These are phyloP conservation scores for Borostomias antarcticus DNA, from an alignment of 2,797 vertebrate genomes.

Conservation along the genomic window DNA sequence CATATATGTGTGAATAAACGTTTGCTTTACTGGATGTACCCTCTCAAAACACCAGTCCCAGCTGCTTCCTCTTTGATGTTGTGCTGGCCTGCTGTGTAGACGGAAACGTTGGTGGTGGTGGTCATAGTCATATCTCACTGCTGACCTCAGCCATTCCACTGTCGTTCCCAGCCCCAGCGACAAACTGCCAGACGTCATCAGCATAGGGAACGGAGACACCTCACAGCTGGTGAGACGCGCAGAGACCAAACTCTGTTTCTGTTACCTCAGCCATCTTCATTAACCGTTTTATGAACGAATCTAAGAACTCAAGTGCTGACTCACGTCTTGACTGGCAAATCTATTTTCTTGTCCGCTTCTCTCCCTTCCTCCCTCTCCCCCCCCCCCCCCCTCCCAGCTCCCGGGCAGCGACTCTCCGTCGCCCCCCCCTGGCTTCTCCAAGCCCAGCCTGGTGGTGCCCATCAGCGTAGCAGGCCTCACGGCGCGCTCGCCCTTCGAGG, in stretches of 20 bases:
- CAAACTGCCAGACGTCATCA: constrained; percentile 87
- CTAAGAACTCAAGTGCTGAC: too few relatives aligned
- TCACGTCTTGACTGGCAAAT: too few relatives aligned
- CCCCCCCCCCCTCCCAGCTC: constrained; percentile 72
- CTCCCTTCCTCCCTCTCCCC: background rate
- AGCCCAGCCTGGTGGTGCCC: constrained; percentile 90
- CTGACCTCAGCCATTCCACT: background rate
- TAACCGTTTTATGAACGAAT: too few relatives aligned
- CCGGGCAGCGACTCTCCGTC: constrained; percentile 93
- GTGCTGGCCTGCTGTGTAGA: background rate
- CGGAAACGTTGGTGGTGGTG: background rate
- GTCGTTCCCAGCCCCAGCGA: constrained; percentile 78
- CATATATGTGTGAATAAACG: too few relatives aligned
- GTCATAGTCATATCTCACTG: background rate
- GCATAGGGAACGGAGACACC: constrained; percentile 89
- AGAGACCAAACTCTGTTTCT: background rate
- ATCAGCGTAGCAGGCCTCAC: constrained; percentile 92
- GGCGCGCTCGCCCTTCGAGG: constrained; percentile 93
- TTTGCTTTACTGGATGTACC: too few relatives aligned
- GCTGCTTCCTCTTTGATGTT: background rate
- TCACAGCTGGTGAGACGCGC: constrained; percentile 83
- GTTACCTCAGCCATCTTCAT: background rate
- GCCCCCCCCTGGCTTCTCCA: constrained; percentile 93
- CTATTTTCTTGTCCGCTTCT: background rate
- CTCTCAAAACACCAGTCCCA: background rate